phyloP scores from a whole-genome alignment of 1,140 invertebrate genomes.

The Dendroctonus valens region DNA sequence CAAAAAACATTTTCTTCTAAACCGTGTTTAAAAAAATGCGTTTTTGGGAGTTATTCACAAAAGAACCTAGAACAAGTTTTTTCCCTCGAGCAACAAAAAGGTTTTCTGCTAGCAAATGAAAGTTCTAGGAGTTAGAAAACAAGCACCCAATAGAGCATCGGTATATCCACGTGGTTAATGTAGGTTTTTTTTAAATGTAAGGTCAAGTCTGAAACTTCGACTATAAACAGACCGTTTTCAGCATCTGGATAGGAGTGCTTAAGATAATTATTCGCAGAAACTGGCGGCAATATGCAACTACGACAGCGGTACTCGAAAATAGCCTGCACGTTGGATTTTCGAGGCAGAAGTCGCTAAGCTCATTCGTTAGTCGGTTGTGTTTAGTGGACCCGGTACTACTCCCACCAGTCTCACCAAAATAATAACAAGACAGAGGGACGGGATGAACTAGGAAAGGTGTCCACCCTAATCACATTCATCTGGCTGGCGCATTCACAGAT shows the following conservation, averaged over 20 bases:
- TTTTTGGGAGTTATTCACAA: no score
- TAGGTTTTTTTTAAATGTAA: conserved; percentile 27
- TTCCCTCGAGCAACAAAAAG: no score
- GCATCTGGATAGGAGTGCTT: conserved; percentile 25
- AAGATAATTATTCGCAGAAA: conserved; percentile 33
- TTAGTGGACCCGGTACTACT: conserved; percentile 5
- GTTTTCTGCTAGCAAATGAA: no score
- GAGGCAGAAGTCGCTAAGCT: conserved; percentile 27
- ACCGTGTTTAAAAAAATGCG: no score
- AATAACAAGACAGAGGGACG: conserved; percentile 4
- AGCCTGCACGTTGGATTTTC: conserved; percentile 20
- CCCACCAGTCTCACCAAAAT: conserved; percentile 16
- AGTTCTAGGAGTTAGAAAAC: no score
- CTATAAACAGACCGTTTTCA: conserved; percentile 25
- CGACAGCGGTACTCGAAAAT: conserved; percentile 24
- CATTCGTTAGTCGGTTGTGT: conserved; percentile 17
- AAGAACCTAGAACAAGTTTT: no score
- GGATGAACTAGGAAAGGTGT: conserved; percentile 14
- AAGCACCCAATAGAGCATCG: conserved; percentile 3
- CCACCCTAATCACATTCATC: conserved; percentile 17
- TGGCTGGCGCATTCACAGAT: conserved; percentile 11
- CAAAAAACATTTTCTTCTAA: no score
- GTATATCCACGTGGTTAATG: conserved; percentile 23
- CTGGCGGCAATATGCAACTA: conserved; percentile 26
- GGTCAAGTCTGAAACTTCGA: conserved; percentile 27